These are phyloP conservation scores for Solenopsis fugax DNA, from an alignment of 1,140 invertebrate species.

Conservation along the genomic window DNA sequence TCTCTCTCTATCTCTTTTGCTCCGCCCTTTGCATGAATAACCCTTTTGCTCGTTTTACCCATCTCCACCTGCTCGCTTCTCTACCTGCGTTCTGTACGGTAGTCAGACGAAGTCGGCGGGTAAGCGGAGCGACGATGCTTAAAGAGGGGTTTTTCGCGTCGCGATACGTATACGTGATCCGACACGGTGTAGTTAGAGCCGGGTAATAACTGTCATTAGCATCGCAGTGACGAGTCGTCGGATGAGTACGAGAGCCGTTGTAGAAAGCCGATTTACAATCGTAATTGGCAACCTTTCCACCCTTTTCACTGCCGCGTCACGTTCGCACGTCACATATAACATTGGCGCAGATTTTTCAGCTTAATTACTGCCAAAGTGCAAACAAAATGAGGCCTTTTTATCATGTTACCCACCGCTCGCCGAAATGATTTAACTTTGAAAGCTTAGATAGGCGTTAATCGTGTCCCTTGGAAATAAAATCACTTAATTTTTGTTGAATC, in stretches of 20 bases:
- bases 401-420: neutral
- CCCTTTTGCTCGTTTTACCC: slow-evolving; percentile 52
- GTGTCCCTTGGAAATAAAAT: neutral
- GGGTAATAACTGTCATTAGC: slow-evolving; percentile 50
- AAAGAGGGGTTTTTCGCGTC: slow-evolving; percentile 46
- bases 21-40: slow-evolving; percentile 43
- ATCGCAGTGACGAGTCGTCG: slow-evolving; percentile 34
- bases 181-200: slow-evolving; percentile 20
- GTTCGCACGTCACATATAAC: slow-evolving; percentile 25
- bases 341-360: slow-evolving; percentile 15
- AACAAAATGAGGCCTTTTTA: slow-evolving; percentile 16
- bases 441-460: neutral
- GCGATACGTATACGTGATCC: slow-evolving; percentile 53
- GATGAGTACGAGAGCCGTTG: slow-evolving; percentile 19
- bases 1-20: slow-evolving; percentile 24
- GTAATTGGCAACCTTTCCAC: slow-evolving; percentile 16
- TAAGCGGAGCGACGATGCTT: slow-evolving; percentile 30
- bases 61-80: slow-evolving; percentile 49
- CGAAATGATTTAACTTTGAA: neutral
- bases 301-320: slow-evolving; percentile 20
- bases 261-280: slow-evolving; percentile 53
- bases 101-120: slow-evolving; percentile 3
- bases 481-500: neutral
- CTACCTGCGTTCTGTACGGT: slow-evolving; percentile 19
- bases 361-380: slow-evolving; percentile 19